Evolutionary conservation across 2,113 vertebrate species (phyloP), one percentile per base, ranked within the genome.

Genomic region (Scortum barcoo): DNA sequence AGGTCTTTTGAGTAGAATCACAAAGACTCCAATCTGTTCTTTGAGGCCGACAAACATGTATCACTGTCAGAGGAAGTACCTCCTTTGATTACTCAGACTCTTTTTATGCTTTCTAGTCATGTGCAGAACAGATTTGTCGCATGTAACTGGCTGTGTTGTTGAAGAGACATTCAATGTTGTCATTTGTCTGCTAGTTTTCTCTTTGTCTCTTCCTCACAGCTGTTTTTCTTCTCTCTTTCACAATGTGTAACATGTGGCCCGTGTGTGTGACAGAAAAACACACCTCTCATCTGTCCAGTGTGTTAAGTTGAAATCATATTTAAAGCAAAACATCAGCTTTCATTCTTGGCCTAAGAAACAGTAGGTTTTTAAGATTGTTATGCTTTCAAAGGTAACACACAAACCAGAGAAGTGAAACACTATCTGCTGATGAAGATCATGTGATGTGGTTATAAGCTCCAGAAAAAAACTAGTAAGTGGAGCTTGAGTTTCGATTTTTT

Each of bases 81-180:
- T 6, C 3, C 72, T 81, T 60, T 69, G 72, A 44, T 53, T 53
- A n/a, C 20, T n/a, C 30, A 30, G 50, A 38, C 22, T 48, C 28
- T 50, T 44, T 20, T 28, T 2, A 40, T 70, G 38, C 26, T 46
- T 40, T 33, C 4, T n/a, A 12, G 2, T 48, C n/a, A 61, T 68
- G 54, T 72, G 12, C 60, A 57, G 16, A 72, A 44, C 40, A 81
- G 24, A 78, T 78, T 70, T 73, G 56, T 51, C 48, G 40, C 28
- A 14, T 72, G 76, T 50, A 48, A 46, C 26, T 2, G 1, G 0
- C 26, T 13, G 53, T 67, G 30, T 38, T 30, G 58, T 38, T 44
- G 24, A 36, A 28, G 60, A 66, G 33, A 24, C 56, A 56, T 20
- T 22, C 22, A n/a, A 7, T 20, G 42, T 11, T 42, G 36, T 80